Evolutionary conservation across 2,888 invertebrate genomes (phyloP), one percentile per base, ranked within the genome.

Genomic region (Oscheius sp.): DNA sequence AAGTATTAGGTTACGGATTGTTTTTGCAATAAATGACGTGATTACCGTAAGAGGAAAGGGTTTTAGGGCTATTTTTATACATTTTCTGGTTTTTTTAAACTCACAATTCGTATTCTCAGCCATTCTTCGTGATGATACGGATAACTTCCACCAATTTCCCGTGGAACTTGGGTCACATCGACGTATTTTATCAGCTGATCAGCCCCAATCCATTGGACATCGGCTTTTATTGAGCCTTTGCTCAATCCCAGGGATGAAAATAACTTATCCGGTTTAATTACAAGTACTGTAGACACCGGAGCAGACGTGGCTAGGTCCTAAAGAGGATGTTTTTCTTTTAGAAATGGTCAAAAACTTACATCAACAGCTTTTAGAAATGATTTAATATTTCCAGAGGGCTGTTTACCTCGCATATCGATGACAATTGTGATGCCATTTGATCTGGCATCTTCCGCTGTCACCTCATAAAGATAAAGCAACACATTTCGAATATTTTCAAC

Each of bases 181-280:
- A 98, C 94, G 85, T 94, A 93, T 91, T 96, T 96, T 84, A 93
- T 92, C 86, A 99, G 92, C 84, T 94, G 94, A 91, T 99, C 98
- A 90, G 96, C 92, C 89, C 95, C 95, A n/a, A 97, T 94, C 92
- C 97, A 94, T 89, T 94, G 94, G 87, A 97, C 96, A 94, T 96
- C 92, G 80, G 77, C 78, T 21, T 58, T 66, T 73, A 74, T 76
- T 13, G 77, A 73, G 41, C 73, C 59, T 1, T 25, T 29, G 6
- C 49, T 29, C 46, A 74, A 43, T 29, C 70, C 95, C 85, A 96
- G 96, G 91, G 98, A 98, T 91, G 98, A 97, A 97, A 97, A 97
- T 91, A 99, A 98, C 90, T 96, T 97, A 89, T 99, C 98, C 84
- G 97, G 96, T 91, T 98, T 97, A 86, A 98, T 96, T 89, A 99